These are phyloP conservation scores for Benthosema pterotum DNA, from an alignment of 2,797 vertebrate genomes.

Conservation along the genomic window DNA sequence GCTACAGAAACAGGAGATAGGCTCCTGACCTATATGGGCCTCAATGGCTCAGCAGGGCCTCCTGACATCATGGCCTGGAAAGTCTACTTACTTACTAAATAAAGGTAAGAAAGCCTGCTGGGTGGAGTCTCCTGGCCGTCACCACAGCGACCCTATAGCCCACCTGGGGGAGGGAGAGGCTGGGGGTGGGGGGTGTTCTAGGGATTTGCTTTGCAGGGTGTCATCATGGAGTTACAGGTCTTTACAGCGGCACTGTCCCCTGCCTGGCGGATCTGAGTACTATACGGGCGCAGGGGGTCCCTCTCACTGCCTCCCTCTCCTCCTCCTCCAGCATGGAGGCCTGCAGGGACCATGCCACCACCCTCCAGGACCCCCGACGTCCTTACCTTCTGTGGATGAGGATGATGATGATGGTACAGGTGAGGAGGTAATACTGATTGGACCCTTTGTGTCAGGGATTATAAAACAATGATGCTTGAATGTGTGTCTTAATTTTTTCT, in stretches of 20 bases:
- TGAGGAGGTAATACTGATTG: conserved; percentile 74
- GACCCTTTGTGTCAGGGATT: conserved; percentile 1
- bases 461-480: neutral
- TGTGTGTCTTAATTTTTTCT: neutral
- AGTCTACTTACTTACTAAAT: no score
- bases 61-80: no score
- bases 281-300: conserved; percentile 50
- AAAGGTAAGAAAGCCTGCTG: no score
- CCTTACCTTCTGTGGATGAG: conserved; percentile 86
- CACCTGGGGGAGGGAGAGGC: conserved; percentile 74
- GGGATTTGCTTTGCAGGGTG: conserved; percentile 82
- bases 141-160: conserved; percentile 65
- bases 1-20: no score
- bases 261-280: conserved; percentile 53
- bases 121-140: no score
- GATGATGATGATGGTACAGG: conserved; percentile 58
- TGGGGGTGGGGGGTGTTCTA: conserved; percentile 62
- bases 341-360: conserved; percentile 33
- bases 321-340: conserved; percentile 29
- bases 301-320: conserved; percentile 49
- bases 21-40: no score
- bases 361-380: conserved; percentile 52
- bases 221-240: conserved; percentile 80
- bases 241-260: conserved; percentile 66
- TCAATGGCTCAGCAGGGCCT: no score